These are phyloP conservation scores for Andrena flavipes DNA, from an alignment of 2,888 invertebrate species.

Conservation along the genomic window DNA sequence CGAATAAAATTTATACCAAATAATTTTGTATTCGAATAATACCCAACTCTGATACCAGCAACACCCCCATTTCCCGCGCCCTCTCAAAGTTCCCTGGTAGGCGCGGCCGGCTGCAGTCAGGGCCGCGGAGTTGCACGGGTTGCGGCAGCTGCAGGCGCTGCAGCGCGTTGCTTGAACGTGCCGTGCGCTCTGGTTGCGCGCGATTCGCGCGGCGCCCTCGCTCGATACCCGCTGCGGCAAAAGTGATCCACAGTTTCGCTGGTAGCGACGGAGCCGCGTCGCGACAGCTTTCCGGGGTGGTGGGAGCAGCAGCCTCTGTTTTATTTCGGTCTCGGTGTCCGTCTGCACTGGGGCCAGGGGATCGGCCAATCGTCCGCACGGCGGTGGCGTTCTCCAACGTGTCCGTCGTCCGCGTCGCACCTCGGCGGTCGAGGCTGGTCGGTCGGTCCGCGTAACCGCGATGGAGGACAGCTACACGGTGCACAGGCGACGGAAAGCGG, in stretches of 20 bases:
- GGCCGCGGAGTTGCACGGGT: conserved; percentile 53
- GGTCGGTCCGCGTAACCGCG: not conserved
- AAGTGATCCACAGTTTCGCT: conserved; percentile 60
- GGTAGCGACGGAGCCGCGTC: conserved; percentile 46
- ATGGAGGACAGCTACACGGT: conserved; percentile 84
- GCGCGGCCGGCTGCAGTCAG: conserved; percentile 7
- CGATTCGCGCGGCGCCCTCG: conserved; percentile 58
- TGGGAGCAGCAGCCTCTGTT: conserved; percentile 79
- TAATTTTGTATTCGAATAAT: too few species aligned
- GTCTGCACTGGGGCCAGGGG: conserved; percentile 51
- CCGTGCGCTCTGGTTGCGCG: conserved; percentile 53
- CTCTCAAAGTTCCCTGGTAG: not conserved
- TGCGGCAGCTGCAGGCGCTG: conserved; percentile 63
- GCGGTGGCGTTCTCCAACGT: conserved; percentile 35
- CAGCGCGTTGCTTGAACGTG: conserved; percentile 66
- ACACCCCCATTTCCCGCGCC: too few species aligned
- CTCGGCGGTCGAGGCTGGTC: not conserved
- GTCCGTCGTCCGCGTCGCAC: not conserved
- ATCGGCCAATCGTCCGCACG: conserved; percentile 27
- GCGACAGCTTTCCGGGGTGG: conserved; percentile 60
- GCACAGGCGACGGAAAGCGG: conserved; percentile 81
- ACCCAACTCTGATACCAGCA: too few species aligned
- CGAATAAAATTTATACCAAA: too few species aligned
- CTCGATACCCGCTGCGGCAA: conserved; percentile 78
- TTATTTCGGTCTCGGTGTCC: conserved; percentile 80